Base-by-base conservation (phyloP, 2,888 invertebrate genomes). In the Pristionchus maxplancki region DNA sequence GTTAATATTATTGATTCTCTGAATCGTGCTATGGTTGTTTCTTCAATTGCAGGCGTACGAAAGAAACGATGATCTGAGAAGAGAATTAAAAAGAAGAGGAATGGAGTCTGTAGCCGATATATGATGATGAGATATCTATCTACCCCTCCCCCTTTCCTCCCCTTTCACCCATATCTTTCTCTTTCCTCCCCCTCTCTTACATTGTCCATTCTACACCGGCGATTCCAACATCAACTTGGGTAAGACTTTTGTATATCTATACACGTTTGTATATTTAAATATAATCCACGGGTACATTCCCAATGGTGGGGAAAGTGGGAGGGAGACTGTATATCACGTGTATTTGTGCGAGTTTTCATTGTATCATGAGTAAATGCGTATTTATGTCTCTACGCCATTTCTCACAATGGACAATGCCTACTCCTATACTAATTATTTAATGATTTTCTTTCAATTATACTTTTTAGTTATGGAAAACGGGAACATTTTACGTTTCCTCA, bases 21-120 rank as follows among this genome's bases (percentile, higher is more conserved):
- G 50, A 50, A 1, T 53, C 17, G 53, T 48, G 6, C 20, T 34
- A 44, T 31, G 3, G 50, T 82, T 8, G n/a, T 50, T 40, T 74
- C 31, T 15, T 78, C 31, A 40, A 40, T 90, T 89, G 81, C 84
- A 91, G 91, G 91, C 89, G 88, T 92, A 90, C 71, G 87, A 91
- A 81, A 86, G 74, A 37, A 91, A 91, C 58, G 91, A 89, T 87
- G 74, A 89, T 78, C 58, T 91, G 81, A 58, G 64, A 20, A 82
- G 58, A 31, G 58, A 53, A 86, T 20, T 90, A n/a, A 84, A 88
- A 31, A 48, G 81, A 58, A n/a, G 50, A 81, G 88, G 67, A 82
- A 31, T 85, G 24, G 62, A 85, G 28, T 24, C 28, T 20, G 28
- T 53, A 34, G 50, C 82, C n/a, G 85, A 85, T 85, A 64, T 85